A percentile compares a stretch with the other conserved stretches of the same genome.
Evolutionary conservation across 1,140 invertebrate species (phyloP).

Genomic region (Hypsibius dujardini): DNA sequence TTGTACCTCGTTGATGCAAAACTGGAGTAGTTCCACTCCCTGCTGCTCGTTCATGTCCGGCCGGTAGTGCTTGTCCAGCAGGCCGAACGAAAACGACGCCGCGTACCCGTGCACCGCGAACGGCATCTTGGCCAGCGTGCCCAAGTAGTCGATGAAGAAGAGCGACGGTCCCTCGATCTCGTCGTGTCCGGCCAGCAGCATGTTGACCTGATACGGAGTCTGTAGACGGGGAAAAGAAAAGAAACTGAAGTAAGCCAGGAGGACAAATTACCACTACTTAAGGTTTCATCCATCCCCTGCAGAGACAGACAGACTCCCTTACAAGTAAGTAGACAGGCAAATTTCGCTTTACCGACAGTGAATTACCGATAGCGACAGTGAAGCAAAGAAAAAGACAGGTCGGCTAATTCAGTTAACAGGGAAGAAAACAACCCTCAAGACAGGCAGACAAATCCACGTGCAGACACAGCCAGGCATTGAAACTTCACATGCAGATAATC

Average conservation of each 20-base stretch:
- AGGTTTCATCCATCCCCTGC: no score
- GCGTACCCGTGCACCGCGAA: slow-evolving; percentile 91
- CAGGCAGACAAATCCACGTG: no score
- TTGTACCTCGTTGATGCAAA: slow-evolving; percentile 68
- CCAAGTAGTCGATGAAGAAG: slow-evolving; percentile 83
- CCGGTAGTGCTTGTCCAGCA: slow-evolving; percentile 79
- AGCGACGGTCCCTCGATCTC: slow-evolving; percentile 51
- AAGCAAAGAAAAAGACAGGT: no score
- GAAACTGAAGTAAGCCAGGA: no score
- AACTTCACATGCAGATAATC: no score
- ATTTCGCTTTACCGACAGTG: not conserved
- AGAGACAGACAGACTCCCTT: no score
- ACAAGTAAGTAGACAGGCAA: not conserved
- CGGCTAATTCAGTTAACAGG: no score
- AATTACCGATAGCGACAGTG: no score
- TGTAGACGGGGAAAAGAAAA: slow-evolving; percentile 29
- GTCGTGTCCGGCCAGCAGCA: slow-evolving; percentile 74
- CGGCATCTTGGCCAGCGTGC: slow-evolving; percentile 62
- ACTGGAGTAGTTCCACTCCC: slow-evolving; percentile 63
- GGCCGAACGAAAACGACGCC: slow-evolving; percentile 70
- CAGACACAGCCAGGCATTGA: no score
- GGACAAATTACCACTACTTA: no score
- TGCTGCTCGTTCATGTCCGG: slow-evolving; percentile 62
- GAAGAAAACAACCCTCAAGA: no score
- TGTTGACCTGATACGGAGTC: slow-evolving; percentile 68